Percentiles rank a stretch among this genome's conserved stretches.
These are phyloP conservation scores for Vidua macroura DNA, from an alignment of 2,113 vertebrate species.

Conservation along the genomic window DNA sequence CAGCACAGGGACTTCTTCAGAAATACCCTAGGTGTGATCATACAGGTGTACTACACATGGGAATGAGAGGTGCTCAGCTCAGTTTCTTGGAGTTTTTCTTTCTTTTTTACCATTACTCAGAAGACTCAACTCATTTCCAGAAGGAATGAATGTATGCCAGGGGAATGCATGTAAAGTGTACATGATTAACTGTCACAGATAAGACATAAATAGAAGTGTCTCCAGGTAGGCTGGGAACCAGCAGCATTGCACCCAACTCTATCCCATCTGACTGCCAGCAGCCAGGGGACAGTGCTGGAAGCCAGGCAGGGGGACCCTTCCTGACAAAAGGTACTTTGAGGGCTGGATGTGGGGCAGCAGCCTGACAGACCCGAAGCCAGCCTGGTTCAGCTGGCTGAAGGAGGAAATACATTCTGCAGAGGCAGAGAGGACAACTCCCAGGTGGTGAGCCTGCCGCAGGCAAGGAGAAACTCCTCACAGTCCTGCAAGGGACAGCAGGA, in stretches of 20 bases:
- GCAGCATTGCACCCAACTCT: background rate
- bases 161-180: background rate
- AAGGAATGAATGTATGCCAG: background rate
- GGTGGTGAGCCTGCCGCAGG: background rate
- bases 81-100: background rate
- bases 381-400: background rate
- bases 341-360: background rate
- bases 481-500: fast-evolving
- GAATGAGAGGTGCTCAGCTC: background rate
- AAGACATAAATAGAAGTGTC: background rate
- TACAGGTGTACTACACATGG: fast-evolving
- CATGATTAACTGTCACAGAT: background rate
- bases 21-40: background rate
- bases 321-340: background rate
- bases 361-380: background rate
- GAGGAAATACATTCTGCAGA: background rate
- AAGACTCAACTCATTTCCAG: background rate
- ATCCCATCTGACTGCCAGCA: background rate
- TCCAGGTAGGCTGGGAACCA: background rate
- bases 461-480: background rate
- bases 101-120: background rate
- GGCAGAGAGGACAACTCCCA: background rate
- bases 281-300: background rate
- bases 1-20: background rate
- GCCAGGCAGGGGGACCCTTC: background rate